Evolutionary conservation across 2,888 invertebrate genomes (phyloP).

Genomic region (Rambutsinella grinnellia): DNA sequence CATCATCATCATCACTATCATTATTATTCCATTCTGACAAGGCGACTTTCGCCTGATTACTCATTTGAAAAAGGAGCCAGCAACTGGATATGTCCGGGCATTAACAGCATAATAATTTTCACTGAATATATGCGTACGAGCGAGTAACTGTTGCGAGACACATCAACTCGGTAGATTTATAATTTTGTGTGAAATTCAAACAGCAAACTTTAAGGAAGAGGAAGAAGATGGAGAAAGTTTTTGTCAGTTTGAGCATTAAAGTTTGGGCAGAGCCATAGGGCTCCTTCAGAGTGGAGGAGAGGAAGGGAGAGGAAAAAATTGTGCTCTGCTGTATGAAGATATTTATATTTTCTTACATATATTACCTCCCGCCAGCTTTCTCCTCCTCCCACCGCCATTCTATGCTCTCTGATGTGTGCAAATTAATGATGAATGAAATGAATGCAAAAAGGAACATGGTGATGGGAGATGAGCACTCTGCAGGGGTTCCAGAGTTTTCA

Average conservation of each 20-base stretch:
- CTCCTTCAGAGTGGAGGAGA: too few relatives aligned
- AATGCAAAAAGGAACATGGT: conserved; percentile 44
- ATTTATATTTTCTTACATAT: not conserved
- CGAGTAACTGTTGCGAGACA: conserved; percentile 4
- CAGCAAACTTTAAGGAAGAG: not conserved
- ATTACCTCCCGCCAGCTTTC: conserved; percentile 26
- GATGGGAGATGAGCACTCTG: conserved; percentile 32
- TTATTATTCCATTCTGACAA: conserved; percentile 17
- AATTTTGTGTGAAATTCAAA: not conserved
- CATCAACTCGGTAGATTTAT: conserved; percentile 17
- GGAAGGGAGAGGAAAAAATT: too few relatives aligned
- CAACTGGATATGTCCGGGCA: not conserved
- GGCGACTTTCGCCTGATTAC: conserved; percentile 9
- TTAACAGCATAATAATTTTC: not conserved
- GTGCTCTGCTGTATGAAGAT: not conserved
- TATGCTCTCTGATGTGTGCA: conserved; percentile 40
- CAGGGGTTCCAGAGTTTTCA: conserved; percentile 14
- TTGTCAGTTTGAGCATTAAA: not conserved
- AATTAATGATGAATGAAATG: conserved; percentile 54
- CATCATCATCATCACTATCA: conserved; percentile 14
- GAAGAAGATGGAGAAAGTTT: not conserved
- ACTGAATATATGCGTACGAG: not conserved
- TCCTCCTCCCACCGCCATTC: not conserved
- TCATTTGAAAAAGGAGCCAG: not conserved
- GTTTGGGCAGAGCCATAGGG: too few relatives aligned